These are phyloP conservation scores for Eutrigla gurnardus DNA, from an alignment of 2,797 vertebrate genomes.

Conservation along the genomic window DNA sequence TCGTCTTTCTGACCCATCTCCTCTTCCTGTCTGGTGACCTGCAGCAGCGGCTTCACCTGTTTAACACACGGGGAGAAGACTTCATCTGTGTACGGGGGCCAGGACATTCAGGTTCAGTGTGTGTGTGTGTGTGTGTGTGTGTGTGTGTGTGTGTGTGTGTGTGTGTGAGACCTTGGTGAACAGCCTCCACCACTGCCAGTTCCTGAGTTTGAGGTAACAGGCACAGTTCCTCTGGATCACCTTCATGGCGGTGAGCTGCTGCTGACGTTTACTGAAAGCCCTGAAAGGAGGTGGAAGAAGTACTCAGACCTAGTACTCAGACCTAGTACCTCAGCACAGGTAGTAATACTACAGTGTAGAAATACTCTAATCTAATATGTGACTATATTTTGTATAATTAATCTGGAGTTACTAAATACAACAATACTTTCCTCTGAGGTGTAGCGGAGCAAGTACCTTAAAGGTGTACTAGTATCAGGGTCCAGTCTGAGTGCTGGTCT, in stretches of 20 bases:
- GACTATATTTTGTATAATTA: no score
- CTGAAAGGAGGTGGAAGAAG: conserved; percentile 66
- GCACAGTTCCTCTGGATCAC: conserved; percentile 98
- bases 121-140: conserved; percentile 1
- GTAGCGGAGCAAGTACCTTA: background rate
- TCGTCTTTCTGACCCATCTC: conserved; percentile 97
- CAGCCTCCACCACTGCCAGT: conserved; percentile 99
- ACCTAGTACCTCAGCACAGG: background rate
- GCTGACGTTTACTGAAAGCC: conserved; percentile 95
- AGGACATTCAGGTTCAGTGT: background rate
- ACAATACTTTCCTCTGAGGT: background rate
- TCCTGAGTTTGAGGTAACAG: conserved; percentile 95
- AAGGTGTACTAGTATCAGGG: background rate
- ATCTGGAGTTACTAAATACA: background rate
- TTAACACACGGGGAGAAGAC: background rate
- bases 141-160: conserved; percentile 9
- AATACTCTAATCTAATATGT: no score
- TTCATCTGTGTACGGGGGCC: no score
- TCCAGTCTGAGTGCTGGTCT: conserved; percentile 31
- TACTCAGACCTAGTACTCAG: background rate
- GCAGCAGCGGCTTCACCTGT: conserved; percentile 97
- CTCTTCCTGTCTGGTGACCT: conserved; percentile 97
- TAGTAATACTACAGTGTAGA: background rate
- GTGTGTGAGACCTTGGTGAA: conserved; percentile 91
- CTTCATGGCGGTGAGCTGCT: conserved; percentile 95